Conservation (phyloP, 2,113 vertebrate genomes). For the Cryptomyrus ogoouensis region DNA sequence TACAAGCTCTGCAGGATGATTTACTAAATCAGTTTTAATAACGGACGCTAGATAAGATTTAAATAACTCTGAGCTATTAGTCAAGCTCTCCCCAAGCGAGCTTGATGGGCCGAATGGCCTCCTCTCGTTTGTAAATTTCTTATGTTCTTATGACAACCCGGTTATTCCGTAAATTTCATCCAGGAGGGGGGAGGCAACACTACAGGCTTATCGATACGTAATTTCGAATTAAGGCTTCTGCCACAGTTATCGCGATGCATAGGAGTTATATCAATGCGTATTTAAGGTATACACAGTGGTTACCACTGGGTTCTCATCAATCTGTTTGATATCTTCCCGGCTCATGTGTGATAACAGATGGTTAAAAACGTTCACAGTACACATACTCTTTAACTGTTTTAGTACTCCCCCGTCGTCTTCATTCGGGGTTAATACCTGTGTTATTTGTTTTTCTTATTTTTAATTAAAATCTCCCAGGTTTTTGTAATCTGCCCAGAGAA, state of each 20-base stretch:
- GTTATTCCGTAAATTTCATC: neutral
- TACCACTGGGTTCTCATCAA: neutral
- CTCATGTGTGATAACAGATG: neutral
- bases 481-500: neutral
- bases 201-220: neutral
- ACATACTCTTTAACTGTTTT: neutral
- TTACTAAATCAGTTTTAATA: neutral
- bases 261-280: neutral
- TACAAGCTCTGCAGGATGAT: neutral
- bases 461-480: neutral
- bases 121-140: no score
- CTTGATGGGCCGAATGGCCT: no score
- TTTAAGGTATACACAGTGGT: neutral
- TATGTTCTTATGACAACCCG: neutral
- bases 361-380: neutral
- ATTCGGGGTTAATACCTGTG: neutral
- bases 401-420: neutral
- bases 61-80: no score
- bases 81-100: no score
- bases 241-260: neutral
- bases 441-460: neutral
- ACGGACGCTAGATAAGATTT: neutral
- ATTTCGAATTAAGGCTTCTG: neutral
- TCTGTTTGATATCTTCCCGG: neutral
- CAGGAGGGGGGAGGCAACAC: neutral